Base-by-base conservation (phyloP, 2,888 invertebrate species). In the Mellilla xanthometata region DNA sequence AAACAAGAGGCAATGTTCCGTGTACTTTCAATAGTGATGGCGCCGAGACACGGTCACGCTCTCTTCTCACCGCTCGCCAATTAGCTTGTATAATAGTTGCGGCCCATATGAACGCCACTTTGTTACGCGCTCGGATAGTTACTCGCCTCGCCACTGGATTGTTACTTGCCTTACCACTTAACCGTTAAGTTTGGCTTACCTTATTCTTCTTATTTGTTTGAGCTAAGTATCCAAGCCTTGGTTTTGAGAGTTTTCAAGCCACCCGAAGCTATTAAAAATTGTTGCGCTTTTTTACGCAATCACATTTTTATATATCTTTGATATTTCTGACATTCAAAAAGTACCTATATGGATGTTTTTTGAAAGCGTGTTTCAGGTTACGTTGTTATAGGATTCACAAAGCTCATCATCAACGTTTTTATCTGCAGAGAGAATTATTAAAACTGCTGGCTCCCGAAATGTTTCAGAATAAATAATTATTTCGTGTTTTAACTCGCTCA, bases 31-130 rank as follows among this genome's bases (percentile, higher is more conserved):
- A 57, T 54, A 43, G 50, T 40, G 49, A 41, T 28, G 36, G 48
- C 48, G 52, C 52, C 48, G 46, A 47, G 43, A 48, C 48, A 34
- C 54, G 45, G 79, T 76, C 69, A 78, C 78, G 79, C 79, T 79
- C 76, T 81, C 81, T 81, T 68, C 76, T 62, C 74, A 52, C 57
- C 54, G 52, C 60, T 61, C 54, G 56, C 58, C 76, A 76, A 79
- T 79, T 80, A 79, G 62, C 65, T 65, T 62, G 64, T 49, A 65
- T 75, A 76, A 77, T 77, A 66, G 62, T 60, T 40, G 22, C 36
- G 41, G 56, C 56, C 55, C 44, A 49, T 44, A 46, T 56, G 52
- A 51, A 51, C 41, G 40, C 32, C 32, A 33, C 46, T 41, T 47
- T 38, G 47, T 36, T 40, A 46, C 30, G 2, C 24, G 30, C 19